These are phyloP conservation scores for Bombus vancouverensis DNA, from an alignment of 1,140 invertebrate species.

Conservation along the genomic window DNA sequence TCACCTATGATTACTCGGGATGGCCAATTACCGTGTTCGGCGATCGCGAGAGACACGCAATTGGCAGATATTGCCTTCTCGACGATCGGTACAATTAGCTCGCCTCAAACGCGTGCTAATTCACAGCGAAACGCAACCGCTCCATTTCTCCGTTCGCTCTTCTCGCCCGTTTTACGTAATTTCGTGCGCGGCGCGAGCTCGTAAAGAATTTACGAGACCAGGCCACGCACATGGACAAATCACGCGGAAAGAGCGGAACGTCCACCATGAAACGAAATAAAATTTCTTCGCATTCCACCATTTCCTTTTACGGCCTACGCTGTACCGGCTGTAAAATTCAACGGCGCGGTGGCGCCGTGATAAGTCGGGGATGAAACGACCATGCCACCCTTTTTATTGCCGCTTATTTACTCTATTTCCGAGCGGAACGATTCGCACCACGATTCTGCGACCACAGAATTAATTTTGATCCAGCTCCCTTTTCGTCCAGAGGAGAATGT, in stretches of 20 bases:
- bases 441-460: background rate
- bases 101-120: background rate
- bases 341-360: conserved; percentile 33
- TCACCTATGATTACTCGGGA: background rate
- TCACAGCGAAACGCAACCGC: background rate
- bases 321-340: conserved; percentile 49
- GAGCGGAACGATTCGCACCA: background rate
- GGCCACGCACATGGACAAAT: conserved; percentile 21
- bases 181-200: background rate
- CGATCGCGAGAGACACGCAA: background rate
- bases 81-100: background rate
- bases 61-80: background rate
- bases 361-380: conserved; percentile 51
- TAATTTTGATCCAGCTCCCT: background rate
- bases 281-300: conserved; percentile 45
- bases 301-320: conserved; percentile 50
- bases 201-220: conserved; percentile 25
- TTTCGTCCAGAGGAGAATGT: too few relatives aligned
- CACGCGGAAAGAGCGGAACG: background rate
- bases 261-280: conserved; percentile 36
- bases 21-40: background rate
- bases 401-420: conserved; percentile 11
- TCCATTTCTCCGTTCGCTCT: background rate
- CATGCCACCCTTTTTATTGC: conserved; percentile 29
- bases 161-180: background rate